Evolutionary conservation across 2,113 vertebrate genomes (phyloP).

Genomic region (Dromaius novaehollandiae): DNA sequence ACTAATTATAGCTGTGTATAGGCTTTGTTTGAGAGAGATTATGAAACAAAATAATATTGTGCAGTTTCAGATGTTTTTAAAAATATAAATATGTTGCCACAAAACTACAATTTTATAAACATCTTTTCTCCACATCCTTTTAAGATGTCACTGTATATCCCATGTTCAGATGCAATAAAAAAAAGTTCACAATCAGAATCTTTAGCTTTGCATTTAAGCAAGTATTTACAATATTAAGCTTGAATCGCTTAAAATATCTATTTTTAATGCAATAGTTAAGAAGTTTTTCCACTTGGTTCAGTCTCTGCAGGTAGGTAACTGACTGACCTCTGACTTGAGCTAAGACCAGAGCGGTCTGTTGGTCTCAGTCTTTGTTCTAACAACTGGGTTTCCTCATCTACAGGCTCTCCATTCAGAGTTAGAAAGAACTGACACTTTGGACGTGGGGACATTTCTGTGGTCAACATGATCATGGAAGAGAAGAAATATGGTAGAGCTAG

Average conservation of each 20-base stretch:
- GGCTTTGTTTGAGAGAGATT: not conserved
- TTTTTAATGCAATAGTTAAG: not conserved
- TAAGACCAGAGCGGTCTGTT: not conserved
- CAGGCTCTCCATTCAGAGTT: not conserved
- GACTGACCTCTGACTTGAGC: not conserved
- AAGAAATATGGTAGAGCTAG: not conserved
- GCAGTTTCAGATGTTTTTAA: not conserved
- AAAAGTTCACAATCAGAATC: not conserved
- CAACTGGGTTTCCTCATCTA: not conserved
- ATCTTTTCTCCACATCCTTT: not conserved
- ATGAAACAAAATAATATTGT: not conserved
- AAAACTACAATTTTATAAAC: not conserved
- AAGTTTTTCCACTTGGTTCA: not conserved
- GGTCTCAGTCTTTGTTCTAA: not conserved
- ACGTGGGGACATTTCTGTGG: not conserved
- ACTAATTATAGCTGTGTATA: not conserved
- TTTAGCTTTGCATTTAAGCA: not conserved
- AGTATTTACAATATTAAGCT: not conserved
- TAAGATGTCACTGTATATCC: accelerated
- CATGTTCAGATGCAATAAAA: not conserved
- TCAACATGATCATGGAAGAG: too few relatives aligned
- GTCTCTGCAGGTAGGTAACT: not conserved
- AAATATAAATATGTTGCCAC: not conserved
- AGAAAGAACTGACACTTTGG: not conserved
- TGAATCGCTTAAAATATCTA: not conserved